A percentile compares a stretch with the other conserved stretches of the same genome.
These are phyloP conservation scores for Smittia sp. DNA, from an alignment of 2,888 invertebrate genomes.

Conservation along the genomic window DNA sequence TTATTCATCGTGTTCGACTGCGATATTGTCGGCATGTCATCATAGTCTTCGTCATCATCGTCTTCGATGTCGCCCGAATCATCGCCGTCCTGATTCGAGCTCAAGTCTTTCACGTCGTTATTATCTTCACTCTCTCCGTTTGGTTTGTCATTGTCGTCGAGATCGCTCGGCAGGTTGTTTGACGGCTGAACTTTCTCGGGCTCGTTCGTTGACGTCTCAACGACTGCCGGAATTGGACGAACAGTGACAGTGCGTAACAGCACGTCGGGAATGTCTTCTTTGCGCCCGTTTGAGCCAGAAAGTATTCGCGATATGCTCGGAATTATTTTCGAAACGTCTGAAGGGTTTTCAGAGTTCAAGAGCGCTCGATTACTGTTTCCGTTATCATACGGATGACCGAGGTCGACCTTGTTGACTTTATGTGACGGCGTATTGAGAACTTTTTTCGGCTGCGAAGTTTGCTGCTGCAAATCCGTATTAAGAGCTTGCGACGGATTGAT, in stretches of 20 bases:
- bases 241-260: constrained; percentile 67
- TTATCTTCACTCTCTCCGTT: constrained; percentile 42
- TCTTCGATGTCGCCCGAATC: constrained; percentile 30
- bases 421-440: constrained; percentile 73
- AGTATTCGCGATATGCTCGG: constrained; percentile 82
- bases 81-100: constrained; percentile 38
- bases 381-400: constrained; percentile 43
- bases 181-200: constrained; percentile 19
- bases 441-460: constrained; percentile 57
- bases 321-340: constrained; percentile 55
- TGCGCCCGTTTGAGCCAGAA: constrained; percentile 80
- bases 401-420: constrained; percentile 54
- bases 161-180: constrained; percentile 22
- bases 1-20: constrained; percentile 37
- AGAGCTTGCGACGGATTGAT: constrained; percentile 42
- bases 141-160: constrained; percentile 43
- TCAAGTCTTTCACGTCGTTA: constrained; percentile 41
- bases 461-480: constrained; percentile 41
- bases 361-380: constrained; percentile 52
- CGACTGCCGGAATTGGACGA: constrained; percentile 49
- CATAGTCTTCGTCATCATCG: constrained; percentile 30
- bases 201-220: constrained; percentile 32
- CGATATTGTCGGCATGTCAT: constrained; percentile 20
- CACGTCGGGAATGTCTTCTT: constrained; percentile 77
- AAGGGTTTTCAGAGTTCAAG: constrained; percentile 51